These are phyloP conservation scores for Pammene aurita DNA, from an alignment of 2,888 invertebrate species.

Conservation along the genomic window DNA sequence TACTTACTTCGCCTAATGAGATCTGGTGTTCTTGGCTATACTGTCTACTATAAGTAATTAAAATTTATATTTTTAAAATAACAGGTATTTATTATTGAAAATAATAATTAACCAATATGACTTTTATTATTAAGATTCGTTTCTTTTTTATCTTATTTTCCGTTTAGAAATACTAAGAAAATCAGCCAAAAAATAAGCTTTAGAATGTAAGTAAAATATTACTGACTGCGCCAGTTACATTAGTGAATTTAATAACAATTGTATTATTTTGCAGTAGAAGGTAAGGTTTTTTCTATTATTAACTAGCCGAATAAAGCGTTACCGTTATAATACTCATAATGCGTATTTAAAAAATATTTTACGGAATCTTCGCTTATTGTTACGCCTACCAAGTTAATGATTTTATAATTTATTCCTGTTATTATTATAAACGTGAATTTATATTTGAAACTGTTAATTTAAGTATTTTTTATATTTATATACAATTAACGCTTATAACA, in stretches of 20 bases:
- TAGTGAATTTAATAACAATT: neutral
- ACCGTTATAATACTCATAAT: neutral
- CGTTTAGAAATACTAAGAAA: too few relatives aligned
- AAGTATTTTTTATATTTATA: neutral
- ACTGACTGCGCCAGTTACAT: constrained; percentile 2
- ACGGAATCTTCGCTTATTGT: too few relatives aligned
- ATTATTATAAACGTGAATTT: too few relatives aligned
- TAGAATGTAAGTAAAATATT: neutral
- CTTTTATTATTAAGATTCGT: neutral
- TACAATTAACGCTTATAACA: neutral
- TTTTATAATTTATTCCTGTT: too few relatives aligned
- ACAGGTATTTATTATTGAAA: too few relatives aligned
- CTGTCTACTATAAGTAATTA: neutral
- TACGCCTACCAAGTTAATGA: too few relatives aligned
- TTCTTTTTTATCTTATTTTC: neutral
- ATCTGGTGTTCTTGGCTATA: constrained; percentile 4
- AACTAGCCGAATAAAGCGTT: neutral
- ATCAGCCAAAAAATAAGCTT: neutral
- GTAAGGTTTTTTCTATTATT: neutral
- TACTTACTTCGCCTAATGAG: constrained; percentile 9
- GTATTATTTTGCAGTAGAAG: neutral
- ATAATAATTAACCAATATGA: too few relatives aligned
- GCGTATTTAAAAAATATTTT: too few relatives aligned
- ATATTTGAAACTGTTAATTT: neutral
- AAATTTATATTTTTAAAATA: too few relatives aligned